Percentiles rank a stretch among this genome's conserved stretches.
Conservation (phyloP, 2,113 vertebrate species). For the Vicugna pacos region DNA sequence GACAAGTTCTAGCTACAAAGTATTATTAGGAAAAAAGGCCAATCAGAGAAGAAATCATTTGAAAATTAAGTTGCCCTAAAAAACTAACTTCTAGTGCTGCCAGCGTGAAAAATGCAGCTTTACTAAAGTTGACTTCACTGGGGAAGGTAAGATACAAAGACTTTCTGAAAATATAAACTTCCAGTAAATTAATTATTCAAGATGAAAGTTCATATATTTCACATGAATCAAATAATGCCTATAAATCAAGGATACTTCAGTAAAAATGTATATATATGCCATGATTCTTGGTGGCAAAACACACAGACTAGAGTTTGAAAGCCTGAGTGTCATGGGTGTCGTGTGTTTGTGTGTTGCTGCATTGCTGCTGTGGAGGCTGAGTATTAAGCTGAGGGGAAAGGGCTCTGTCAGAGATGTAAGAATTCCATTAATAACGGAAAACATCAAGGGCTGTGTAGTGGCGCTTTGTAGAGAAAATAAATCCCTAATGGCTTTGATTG, state of each 20-base stretch:
- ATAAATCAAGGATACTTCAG: too few relatives aligned
- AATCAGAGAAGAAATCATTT: background rate
- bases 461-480: background rate
- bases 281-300: background rate
- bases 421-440: background rate
- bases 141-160: background rate
- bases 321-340: too few relatives aligned
- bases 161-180: background rate
- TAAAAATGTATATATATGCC: too few relatives aligned
- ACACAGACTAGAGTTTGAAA: background rate
- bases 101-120: background rate
- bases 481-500: background rate
- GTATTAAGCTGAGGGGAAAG: background rate
- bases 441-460: background rate
- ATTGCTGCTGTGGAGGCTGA: background rate
- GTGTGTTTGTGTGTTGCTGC: background rate
- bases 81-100: background rate
- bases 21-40: background rate
- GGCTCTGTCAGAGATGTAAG: background rate
- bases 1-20: constrained; percentile 21
- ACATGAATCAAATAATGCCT: background rate
- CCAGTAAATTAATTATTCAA: background rate
- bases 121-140: background rate
- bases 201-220: background rate
- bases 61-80: background rate